Percentiles rank a stretch among this genome's conserved stretches.
Evolutionary conservation across 1,140 invertebrate genomes (phyloP).

Genomic region (Brachionus sp.): DNA sequence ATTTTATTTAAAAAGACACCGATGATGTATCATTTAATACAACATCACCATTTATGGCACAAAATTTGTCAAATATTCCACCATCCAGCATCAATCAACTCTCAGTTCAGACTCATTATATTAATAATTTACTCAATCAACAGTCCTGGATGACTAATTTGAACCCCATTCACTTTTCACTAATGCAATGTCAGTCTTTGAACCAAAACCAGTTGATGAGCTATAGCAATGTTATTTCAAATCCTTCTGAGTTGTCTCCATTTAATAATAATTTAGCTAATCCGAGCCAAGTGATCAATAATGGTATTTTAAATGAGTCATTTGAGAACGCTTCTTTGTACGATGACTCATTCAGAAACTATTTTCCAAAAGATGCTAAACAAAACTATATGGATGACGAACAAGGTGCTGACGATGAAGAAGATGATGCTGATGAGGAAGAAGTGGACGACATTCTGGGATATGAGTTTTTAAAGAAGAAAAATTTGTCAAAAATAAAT

Average conservation of each 20-base stretch:
- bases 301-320: background rate
- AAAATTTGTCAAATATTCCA: background rate
- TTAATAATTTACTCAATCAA: constrained; percentile 14
- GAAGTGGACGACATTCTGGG: background rate
- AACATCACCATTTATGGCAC: background rate
- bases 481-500: background rate
- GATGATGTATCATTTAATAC: constrained; percentile 27
- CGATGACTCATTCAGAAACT: background rate
- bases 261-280: constrained; percentile 4
- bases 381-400: background rate
- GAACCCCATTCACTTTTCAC: background rate
- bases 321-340: background rate
- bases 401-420: background rate
- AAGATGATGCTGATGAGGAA: background rate
- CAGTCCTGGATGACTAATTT: background rate
- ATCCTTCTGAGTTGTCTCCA: constrained; percentile 2
- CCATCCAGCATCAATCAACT: background rate
- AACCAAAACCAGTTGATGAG: constrained; percentile 2
- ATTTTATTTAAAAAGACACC: background rate
- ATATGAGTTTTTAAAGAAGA: constrained; percentile 16
- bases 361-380: background rate
- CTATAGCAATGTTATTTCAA: background rate
- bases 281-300: background rate
- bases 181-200: background rate
- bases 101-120: background rate